Evolutionary conservation across 2,113 vertebrate genomes (phyloP).

Genomic region (Sisor rabdophorus): DNA sequence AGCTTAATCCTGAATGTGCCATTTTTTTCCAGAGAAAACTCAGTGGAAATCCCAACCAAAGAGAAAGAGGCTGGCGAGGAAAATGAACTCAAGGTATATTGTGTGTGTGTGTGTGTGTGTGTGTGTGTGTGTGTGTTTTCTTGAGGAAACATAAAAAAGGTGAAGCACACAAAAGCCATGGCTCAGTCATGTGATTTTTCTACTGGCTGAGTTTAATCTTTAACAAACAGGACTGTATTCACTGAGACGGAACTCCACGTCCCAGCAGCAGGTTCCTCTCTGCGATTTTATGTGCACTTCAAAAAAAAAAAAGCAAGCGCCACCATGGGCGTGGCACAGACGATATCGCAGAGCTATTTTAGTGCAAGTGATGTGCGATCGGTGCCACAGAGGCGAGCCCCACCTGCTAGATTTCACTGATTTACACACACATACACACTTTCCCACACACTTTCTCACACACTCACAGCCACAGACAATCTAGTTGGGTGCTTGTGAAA

Average conservation of each 20-base stretch:
- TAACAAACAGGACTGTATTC: background rate
- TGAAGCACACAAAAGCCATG: background rate
- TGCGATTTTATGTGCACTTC: slow-evolving; percentile 8
- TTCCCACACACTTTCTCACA: background rate
- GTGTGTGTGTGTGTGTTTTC: background rate
- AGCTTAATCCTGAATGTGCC: background rate
- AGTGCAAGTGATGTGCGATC: slow-evolving; percentile 21
- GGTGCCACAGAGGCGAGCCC: slow-evolving; percentile 5
- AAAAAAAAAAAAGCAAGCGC: background rate
- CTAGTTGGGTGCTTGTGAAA: slow-evolving; percentile 17
- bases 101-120: background rate
- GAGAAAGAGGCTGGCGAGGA: slow-evolving; percentile 17
- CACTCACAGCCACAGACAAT: slow-evolving; percentile 8
- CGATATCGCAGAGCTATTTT: slow-evolving; percentile 41
- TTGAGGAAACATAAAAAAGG: no score
- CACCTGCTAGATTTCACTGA: slow-evolving; percentile 21
- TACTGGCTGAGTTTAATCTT: slow-evolving; percentile 13
- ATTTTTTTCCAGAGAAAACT: slow-evolving; percentile 41
- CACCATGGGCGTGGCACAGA: slow-evolving; percentile 2
- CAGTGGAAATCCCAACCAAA: slow-evolving; percentile 36
- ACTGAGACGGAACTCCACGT: background rate
- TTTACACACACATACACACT: background rate
- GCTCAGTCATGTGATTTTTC: background rate
- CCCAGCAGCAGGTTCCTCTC: background rate
- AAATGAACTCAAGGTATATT: slow-evolving; percentile 42